Base-by-base conservation (phyloP, 2,888 invertebrate genomes). In the Clostera curtula region DNA sequence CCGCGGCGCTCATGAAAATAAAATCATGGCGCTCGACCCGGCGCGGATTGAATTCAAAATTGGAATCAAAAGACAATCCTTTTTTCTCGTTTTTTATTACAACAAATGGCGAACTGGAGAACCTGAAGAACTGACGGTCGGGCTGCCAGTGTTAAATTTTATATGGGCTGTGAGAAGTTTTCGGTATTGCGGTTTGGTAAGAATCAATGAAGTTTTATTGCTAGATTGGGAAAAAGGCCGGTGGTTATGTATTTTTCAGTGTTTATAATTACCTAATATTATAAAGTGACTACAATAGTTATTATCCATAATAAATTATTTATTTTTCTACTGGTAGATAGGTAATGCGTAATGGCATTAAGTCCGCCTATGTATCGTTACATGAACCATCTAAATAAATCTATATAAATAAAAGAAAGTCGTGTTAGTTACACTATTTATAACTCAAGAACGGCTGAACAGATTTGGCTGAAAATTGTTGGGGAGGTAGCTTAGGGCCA, bases 21-120 rank as follows among this genome's bases (percentile, higher is more conserved):
- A 82, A 82, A 83, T 82, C 82, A 82, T 82, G 79, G 70, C 65
- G 53, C 60, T 51, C 63, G 61, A 65, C 73, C 72, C 70, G n/a
- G 69, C 67, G 71, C 59, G 74, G 68, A 82, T 83, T 79, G 80
- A 77, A 76, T 77, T 70, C 75, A 70, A 75, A 80, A 79, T 77
- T 76, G 79, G 75, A 71, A 79, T 77, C 80, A 76, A 65, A 73
- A 73, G 75, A 71, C 76, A 77, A 77, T 75, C 73, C 74, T 71
- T 75, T 73, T 59, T 50, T 66, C 65, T 57, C 47, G 59, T 50
- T 70, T 69, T 80, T 79, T 76, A 73, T 73, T 62, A 64, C 63
- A 56, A 63, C 66, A 58, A 68, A 72, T 64, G 63, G 66, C 72
- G 55, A 68, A 64, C 56, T 64, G 37, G 52, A 42, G 43, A 43